Base-by-base conservation (phyloP, 2,797 vertebrate genomes). In the Sebastiscus albofasciatus region DNA sequence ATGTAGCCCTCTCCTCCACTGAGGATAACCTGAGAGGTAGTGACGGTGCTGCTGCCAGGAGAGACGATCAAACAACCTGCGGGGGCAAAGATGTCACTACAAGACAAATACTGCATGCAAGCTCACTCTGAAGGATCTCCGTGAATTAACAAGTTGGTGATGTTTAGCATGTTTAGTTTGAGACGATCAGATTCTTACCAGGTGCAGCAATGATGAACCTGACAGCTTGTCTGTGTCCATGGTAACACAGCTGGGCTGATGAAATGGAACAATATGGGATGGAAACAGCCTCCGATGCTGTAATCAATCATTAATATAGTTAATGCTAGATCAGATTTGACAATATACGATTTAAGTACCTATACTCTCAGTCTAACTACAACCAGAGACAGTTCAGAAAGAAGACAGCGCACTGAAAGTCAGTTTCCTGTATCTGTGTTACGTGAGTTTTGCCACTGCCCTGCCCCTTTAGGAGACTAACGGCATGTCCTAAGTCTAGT, bases 1-100 rank as follows among this genome's bases (percentile, higher is more conserved):
- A 97, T 96, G 90, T 97, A 97, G 49, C 97, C 97, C 87, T 97
- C 97, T 71, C 97, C 97, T 83, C 96, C 97, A 76, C 96, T 97
- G 81, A 97, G 94, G 77, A 97, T 93, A 18, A 97, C 93, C 79
- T 95, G 95, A 88, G 94, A 89, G 60, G 90, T 82, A 77, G 92
- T 82, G 58, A 89, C 75, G 8, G 89, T 66, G 67, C 83, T 88
- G 73, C 90, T 89, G 65, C 91, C 93, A 34, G 83, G 74, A 49
- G 89, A 89, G 8, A 89, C 79, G 72, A 89, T 92, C 86, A 95
- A 83, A 87, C 96, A 96, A 58, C 93, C 96, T 97, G 82, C 6
- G 61, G 55, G 54, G 4, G 14, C 1, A 75, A 18, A 89, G 2
- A 79, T 20, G 18, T 73, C 58, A 82, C 24, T 46, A 9, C 52